A percentile compares a stretch with the other conserved stretches of the same genome.
phyloP scores from a whole-genome alignment of 2,888 invertebrate species.

The Rapana venosa region DNA sequence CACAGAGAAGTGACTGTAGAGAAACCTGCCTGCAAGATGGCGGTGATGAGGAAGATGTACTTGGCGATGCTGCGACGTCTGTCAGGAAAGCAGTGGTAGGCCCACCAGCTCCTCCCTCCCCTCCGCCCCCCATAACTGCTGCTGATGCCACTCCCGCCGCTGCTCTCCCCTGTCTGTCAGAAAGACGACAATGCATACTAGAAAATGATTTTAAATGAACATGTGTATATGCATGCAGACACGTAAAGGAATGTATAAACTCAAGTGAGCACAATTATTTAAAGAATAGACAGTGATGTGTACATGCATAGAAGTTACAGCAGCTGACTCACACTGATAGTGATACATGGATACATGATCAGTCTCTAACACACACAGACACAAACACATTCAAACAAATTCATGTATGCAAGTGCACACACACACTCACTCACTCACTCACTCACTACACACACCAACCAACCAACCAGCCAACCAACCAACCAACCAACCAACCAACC shows the following conservation, averaged over 20 bases:
- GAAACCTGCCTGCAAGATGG: not conserved
- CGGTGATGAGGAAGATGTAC: slow-evolving; percentile 32
- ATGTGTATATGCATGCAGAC: too few species aligned
- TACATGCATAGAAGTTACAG: too few species aligned
- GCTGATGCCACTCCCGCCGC: not conserved
- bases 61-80: slow-evolving; percentile 23
- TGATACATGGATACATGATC: too few species aligned
- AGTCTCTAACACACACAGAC: too few species aligned
- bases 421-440: not conserved
- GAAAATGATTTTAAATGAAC: too few species aligned
- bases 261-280: too few species aligned
- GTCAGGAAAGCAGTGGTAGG: slow-evolving; percentile 20
- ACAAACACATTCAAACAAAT: too few species aligned
- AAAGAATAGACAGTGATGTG: too few species aligned
- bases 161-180: not conserved
- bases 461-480: not conserved
- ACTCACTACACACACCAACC: not conserved
- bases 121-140: not conserved
- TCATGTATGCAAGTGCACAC: not conserved
- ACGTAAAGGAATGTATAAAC: too few species aligned
- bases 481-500: not conserved
- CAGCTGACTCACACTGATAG: too few species aligned
- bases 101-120: slow-evolving; percentile 11
- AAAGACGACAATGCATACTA: too few species aligned
- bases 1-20: too few species aligned